Base-by-base conservation (phyloP, 2,888 invertebrate genomes). In the Pristionchus entomophagus region DNA sequence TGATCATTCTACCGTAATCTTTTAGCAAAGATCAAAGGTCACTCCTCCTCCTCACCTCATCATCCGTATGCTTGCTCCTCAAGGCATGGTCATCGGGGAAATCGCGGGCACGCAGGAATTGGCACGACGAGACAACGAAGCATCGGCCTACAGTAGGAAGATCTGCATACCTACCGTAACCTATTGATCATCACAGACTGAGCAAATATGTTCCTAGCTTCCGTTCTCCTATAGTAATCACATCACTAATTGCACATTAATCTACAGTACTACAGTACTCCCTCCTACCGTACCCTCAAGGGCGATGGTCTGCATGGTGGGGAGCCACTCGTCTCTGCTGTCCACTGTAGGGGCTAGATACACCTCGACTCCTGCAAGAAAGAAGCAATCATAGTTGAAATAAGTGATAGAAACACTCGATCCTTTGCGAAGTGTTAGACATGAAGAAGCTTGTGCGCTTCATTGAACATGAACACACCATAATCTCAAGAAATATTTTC, bases 271-370 rank as follows among this genome's bases (percentile, higher is more conserved):
- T 45, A 14, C 45, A 45, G 45, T 45, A 45, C 45, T 45, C 45
- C 8, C 17, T 32, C 26, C 29, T 82, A 26, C 59, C 82, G 87
- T 87, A 83, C 92, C 92, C 78, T 92, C 92, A 32, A 92, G 77
- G 6, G 92, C 92, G 32, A 92, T 92, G 0, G 90, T 91, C 38
- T 89, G 85, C 92, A 92, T 92, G 2, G 91, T 92, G 0, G 92
- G 87, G 19, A 92, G 86, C 92, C 92, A 92, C 8, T 89, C 90
- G 56, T 92, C 92, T 29, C 92, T 85, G 82, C 92, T 91, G 80
- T 92, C 92, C 0, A 92, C 92, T 8, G 92, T 92, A 14, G 92
- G 92, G 1, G 92, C 92, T 73, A 92, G 85, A 83, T 92, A 92
- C 32, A 92, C 86, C 86, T 92, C 90, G 62, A 92, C 86, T 32